phyloP scores from a whole-genome alignment of 2,888 invertebrate species.

The Dryococelus australis region DNA sequence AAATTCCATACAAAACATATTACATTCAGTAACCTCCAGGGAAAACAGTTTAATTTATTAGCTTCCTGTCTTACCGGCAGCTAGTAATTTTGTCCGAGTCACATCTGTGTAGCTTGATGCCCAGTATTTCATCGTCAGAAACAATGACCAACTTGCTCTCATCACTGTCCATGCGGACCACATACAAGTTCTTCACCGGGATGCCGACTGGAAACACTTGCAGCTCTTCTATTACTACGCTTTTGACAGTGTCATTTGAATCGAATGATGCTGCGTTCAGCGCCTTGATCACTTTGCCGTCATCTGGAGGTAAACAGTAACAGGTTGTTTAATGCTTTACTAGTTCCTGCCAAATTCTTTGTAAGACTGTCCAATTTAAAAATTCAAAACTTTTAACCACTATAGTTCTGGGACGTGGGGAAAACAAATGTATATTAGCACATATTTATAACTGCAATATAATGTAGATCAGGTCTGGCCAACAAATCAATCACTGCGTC shows the following conservation, averaged over 20 bases:
- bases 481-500: no score
- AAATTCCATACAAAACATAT: no score
- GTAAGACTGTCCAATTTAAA: no score
- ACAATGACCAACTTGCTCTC: constrained; percentile 87
- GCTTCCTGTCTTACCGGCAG: constrained; percentile 50
- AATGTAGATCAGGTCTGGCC: no score
- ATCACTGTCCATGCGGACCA: constrained; percentile 68
- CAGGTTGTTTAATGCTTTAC: no score
- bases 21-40: not conserved
- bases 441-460: no score
- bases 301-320: constrained; percentile 65
- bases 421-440: no score
- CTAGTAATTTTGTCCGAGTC: constrained; percentile 54
- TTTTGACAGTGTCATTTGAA: constrained; percentile 65
- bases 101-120: constrained; percentile 88
- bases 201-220: constrained; percentile 75
- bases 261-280: constrained; percentile 79
- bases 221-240: constrained; percentile 84
- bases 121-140: constrained; percentile 84
- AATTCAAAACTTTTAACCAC: no score
- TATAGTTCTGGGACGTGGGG: no score
- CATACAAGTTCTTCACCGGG: constrained; percentile 78
- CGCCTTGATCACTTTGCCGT: constrained; percentile 90
- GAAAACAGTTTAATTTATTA: not conserved
- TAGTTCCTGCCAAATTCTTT: no score